A percentile compares a stretch with the other conserved stretches of the same genome.
Conservation (phyloP, 2,797 vertebrate genomes). For the Smutsia gigantea region DNA sequence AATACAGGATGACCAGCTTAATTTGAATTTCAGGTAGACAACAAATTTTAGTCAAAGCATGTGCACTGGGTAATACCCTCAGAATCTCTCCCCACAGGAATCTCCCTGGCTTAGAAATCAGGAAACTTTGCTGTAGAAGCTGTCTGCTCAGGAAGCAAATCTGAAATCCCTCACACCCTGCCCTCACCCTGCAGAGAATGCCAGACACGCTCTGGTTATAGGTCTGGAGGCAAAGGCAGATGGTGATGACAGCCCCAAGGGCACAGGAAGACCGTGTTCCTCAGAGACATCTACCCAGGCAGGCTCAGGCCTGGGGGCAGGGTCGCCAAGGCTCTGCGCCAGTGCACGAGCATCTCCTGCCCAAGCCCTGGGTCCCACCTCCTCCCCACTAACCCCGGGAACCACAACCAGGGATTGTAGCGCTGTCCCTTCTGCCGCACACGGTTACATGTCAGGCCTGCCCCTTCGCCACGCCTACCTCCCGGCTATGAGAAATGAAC, state of each 20-base stretch:
- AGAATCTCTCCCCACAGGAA: not conserved
- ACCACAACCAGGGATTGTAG: too few species aligned
- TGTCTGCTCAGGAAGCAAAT: not conserved
- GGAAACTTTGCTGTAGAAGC: not conserved
- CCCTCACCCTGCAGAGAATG: not conserved
- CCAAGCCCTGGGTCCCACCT: not conserved
- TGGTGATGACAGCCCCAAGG: not conserved
- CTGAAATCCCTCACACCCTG: not conserved
- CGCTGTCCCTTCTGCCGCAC: not conserved
- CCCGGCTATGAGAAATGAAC: not conserved
- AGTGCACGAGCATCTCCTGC: not conserved
- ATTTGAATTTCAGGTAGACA: too few species aligned
- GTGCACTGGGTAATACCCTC: too few species aligned
- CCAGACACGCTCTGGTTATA: not conserved
- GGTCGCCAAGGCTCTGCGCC: too few species aligned
- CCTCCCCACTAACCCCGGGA: not conserved
- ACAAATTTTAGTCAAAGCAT: too few species aligned
- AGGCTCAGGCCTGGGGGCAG: too few species aligned
- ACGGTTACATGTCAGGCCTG: not conserved
- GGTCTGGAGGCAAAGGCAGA: not conserved
- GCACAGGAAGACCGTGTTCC: not conserved
- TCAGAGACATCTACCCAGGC: not conserved
- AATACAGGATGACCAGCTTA: too few species aligned
- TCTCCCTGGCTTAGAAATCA: not conserved
- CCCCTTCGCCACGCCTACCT: not conserved